Evolutionary conservation across 1,140 invertebrate species (phyloP), one percentile per base, ranked within the genome.

Genomic region (Drosophila prosaltans): DNA sequence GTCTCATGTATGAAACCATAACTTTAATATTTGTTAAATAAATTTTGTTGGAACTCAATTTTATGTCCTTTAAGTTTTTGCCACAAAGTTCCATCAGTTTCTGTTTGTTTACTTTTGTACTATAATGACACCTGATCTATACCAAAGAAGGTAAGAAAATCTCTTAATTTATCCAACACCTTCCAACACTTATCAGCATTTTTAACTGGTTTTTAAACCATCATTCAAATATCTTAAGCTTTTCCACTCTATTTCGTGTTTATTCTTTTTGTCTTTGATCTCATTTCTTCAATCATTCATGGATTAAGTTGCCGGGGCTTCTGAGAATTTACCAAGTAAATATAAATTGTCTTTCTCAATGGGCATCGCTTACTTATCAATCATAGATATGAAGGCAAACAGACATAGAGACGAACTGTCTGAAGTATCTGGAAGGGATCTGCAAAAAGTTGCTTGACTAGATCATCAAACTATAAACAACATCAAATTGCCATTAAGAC

Each of bases 401-500:
- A 39, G 57, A 9, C 39, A 30, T 11, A 36, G 58, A 39, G 28
- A 59, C 54, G 55, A 63, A 62, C 45, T 73, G 64, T 54, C 51
- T 67, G 48, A 57, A 63, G 54, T 62, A 69, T 54, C 81, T 65
- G 66, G 65, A 21, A 64, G 63, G 43, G 48, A 58, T 57, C 28
- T 21, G 16, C 55, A 43, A 36, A 40, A 40, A 43, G 69, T 43
- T 76, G 82, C 76, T 79, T 86, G 83, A 70, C 83, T 77, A 78
- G 76, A 86, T 82, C 82, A 85, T 85, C 84, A 88, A 80, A 69
- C 76, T 70, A 83, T 88, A 88, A 88, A 88, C 80, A 88, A 88
- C 83, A 88, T 88, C 77, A 88, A 88, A 89, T 88, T 89, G 80
- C 80, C 83, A 88, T 88, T 88, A 88, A 88, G 83, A 59, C 84